phyloP scores from a whole-genome alignment of 2,888 invertebrate species.

The Agrenia bidenticulata region DNA sequence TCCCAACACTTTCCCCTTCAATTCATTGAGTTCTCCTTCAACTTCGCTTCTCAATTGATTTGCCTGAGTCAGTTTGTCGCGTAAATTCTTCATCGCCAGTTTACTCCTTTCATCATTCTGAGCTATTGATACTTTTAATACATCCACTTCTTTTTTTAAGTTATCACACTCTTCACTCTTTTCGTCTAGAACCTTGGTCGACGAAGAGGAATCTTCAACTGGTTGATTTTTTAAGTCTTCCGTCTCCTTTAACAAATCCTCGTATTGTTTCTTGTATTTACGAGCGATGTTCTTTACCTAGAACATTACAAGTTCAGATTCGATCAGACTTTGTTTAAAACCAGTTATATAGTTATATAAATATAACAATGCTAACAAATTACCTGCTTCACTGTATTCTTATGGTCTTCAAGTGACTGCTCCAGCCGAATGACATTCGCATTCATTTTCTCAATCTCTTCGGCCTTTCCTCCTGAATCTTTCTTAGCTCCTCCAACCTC shows the following conservation, averaged over 20 bases:
- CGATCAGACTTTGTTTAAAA: no score
- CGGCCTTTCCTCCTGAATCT: constrained; percentile 62
- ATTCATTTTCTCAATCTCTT: constrained; percentile 58
- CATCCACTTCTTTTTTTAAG: not conserved
- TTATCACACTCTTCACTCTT: no score
- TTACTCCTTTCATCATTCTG: not conserved
- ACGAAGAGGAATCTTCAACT: not conserved
- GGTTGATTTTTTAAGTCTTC: constrained; percentile 58
- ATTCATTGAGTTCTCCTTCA: no score
- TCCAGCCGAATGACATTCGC: constrained; percentile 59
- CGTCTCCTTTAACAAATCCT: constrained; percentile 67
- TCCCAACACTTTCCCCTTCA: no score
- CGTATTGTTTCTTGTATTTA: constrained; percentile 84
- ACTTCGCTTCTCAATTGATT: no score
- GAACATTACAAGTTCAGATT: constrained; percentile 62
- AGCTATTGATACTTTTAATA: not conserved
- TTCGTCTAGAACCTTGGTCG: no score
- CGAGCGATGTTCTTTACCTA: constrained; percentile 79
- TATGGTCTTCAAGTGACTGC: constrained; percentile 74
- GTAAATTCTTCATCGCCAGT: no score
- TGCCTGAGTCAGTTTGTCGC: no score
- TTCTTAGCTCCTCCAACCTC: constrained; percentile 61
- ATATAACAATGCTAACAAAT: constrained; percentile 31
- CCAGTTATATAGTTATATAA: no score
- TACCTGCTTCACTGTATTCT: constrained; percentile 57